Conservation (phyloP, 2,113 vertebrate genomes). For the Misgurnus anguillicaudatus region DNA sequence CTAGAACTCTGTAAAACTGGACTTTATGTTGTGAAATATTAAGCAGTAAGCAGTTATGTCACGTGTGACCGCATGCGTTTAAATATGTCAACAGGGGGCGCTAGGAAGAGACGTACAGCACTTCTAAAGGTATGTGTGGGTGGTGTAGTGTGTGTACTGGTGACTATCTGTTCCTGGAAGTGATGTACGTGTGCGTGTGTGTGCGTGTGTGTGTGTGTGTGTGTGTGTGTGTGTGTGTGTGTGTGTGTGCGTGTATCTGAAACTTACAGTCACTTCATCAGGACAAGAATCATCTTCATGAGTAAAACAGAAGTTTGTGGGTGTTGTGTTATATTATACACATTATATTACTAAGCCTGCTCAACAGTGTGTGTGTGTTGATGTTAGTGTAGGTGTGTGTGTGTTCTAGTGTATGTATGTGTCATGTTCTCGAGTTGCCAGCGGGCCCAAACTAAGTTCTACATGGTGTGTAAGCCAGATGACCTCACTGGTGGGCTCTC, state of each 20-base stretch:
- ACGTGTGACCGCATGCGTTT: constrained; percentile 28
- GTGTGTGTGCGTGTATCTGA: constrained; percentile 3
- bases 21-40: background rate
- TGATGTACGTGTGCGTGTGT: background rate
- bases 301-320: constrained; percentile 8
- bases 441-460: constrained; percentile 90
- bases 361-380: background rate
- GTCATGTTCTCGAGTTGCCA: constrained; percentile 77
- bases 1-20: background rate
- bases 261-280: constrained; percentile 27
- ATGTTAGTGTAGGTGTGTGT: background rate
- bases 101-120: background rate
- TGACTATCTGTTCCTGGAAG: constrained; percentile 9
- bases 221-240: constrained; percentile 17
- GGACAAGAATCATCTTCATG: background rate
- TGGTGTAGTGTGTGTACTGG: constrained; percentile 9
- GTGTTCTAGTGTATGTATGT: constrained; percentile 7
- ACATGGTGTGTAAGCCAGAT: constrained; percentile 95
- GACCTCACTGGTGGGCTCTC: constrained; percentile 73
- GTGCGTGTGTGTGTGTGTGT: background rate
- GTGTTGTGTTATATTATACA: background rate
- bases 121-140: background rate
- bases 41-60: background rate
- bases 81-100: constrained; percentile 13
- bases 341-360: constrained; percentile 10